A percentile compares a stretch with the other conserved stretches of the same genome.
These are phyloP conservation scores for Lycia hirtaria DNA, from an alignment of 2,888 invertebrate genomes.

Conservation along the genomic window DNA sequence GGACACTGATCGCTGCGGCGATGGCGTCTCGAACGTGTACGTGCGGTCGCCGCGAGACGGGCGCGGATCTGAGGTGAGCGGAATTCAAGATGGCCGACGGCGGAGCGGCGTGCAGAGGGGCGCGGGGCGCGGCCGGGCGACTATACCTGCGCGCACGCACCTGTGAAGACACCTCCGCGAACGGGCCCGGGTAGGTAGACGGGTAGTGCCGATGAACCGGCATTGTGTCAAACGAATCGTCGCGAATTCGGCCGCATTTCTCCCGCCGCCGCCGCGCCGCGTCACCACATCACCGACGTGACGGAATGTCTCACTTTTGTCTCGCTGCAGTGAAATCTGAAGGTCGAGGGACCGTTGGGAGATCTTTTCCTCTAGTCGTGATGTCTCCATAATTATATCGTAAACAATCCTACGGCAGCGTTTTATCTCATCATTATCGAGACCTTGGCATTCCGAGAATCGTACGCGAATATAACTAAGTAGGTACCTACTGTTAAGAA, in stretches of 20 bases:
- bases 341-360: conserved; percentile 68
- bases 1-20: conserved; percentile 60
- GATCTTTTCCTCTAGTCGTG: conserved; percentile 46
- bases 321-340: conserved; percentile 75
- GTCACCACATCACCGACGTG: conserved; percentile 67
- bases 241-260: conserved; percentile 83
- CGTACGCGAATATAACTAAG: conserved; percentile 17
- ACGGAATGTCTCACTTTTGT: conserved; percentile 74
- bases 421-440: conserved; percentile 27
- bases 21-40: conserved; percentile 54
- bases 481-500: conserved; percentile 13
- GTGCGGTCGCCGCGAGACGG: conserved; percentile 76
- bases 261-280: conserved; percentile 60
- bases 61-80: conserved; percentile 81
- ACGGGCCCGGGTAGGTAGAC: conserved; percentile 46
- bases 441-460: conserved; percentile 37
- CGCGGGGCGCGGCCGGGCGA: conserved; percentile 46
- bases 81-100: conserved; percentile 81
- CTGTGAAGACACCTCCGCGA: conserved; percentile 69
- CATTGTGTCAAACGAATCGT: conserved; percentile 80
- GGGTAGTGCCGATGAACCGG: conserved; percentile 74
- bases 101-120: conserved; percentile 43
- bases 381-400: conserved; percentile 7
- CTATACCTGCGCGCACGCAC: conserved; percentile 77
- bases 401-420: conserved; percentile 2